A percentile compares a stretch with the other conserved stretches of the same genome.
Conservation (phyloP, 1,140 invertebrate genomes). For the Drosophila albomicans region DNA sequence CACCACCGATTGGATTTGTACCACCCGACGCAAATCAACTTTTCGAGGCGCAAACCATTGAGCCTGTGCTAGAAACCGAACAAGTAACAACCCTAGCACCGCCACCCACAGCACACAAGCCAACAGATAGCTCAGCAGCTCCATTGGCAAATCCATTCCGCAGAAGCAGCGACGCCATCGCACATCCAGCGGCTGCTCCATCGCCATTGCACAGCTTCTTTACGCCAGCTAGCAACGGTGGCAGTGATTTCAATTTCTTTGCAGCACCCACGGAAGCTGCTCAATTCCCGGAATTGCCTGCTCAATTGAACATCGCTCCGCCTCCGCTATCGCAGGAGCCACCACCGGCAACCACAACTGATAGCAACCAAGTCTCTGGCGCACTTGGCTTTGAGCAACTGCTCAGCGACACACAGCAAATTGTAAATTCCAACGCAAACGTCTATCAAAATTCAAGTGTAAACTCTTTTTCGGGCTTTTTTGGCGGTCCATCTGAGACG, state of each 20-base stretch:
- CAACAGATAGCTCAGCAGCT: background rate
- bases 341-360: conserved; percentile 19
- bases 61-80: conserved; percentile 26
- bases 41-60: conserved; percentile 41
- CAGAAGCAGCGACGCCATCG: conserved; percentile 1
- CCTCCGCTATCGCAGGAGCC: conserved; percentile 38
- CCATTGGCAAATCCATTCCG: conserved; percentile 40
- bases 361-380: conserved; percentile 8
- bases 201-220: conserved; percentile 67
- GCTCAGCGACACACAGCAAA: conserved; percentile 59
- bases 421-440: conserved; percentile 42
- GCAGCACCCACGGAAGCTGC: conserved; percentile 3
- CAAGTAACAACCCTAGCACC: background rate
- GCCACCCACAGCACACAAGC: background rate
- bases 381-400: conserved; percentile 72
- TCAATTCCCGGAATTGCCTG: conserved; percentile 54
- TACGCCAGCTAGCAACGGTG: conserved; percentile 38
- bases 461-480: conserved; percentile 60
- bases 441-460: conserved; percentile 68
- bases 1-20: conserved; percentile 67
- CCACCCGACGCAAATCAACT: conserved; percentile 14
- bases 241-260: conserved; percentile 64
- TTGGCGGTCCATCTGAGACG: conserved; percentile 39
- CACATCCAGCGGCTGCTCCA: conserved; percentile 34
- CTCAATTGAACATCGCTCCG: conserved; percentile 38